Evolutionary conservation across 2,888 invertebrate genomes (phyloP).

Genomic region (Sphecodes monilicornis): DNA sequence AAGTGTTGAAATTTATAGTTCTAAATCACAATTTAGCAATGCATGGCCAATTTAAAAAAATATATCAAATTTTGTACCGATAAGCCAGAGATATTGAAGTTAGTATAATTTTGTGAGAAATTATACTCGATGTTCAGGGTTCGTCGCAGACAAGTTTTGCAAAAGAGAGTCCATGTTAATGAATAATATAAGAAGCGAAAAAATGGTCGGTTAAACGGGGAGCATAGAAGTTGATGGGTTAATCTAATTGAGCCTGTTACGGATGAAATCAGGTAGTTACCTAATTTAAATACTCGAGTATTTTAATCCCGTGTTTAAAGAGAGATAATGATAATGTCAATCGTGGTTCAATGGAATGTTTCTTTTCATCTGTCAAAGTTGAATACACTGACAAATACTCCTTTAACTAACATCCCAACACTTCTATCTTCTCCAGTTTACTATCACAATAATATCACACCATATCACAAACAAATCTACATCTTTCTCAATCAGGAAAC

Average conservation of each 20-base stretch:
- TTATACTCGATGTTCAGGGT: too few species aligned
- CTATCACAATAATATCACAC: neutral
- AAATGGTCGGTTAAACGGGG: neutral
- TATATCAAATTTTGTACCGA: neutral
- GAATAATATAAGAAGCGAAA: neutral
- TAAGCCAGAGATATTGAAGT: neutral
- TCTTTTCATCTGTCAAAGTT: neutral
- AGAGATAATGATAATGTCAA: neutral
- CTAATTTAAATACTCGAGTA: conserved; percentile 9
- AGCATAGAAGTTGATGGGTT: conserved; percentile 1
- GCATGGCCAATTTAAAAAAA: neutral
- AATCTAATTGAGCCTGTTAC: conserved; percentile 1
- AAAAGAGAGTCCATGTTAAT: neutral
- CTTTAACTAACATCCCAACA: too few species aligned
- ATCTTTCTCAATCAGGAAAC: neutral
- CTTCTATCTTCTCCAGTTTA: neutral
- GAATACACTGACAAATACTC: neutral
- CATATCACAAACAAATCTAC: neutral
- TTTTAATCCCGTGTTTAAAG: neutral
- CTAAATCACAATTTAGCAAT: too few species aligned
- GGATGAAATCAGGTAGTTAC: conserved; percentile 3
- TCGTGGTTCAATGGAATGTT: neutral
- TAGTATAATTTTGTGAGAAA: neutral
- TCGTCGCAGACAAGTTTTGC: neutral
- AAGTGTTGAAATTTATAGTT: too few species aligned